Base-by-base conservation (phyloP, 2,888 invertebrate genomes). In the Meliscaeva auricollis region DNA sequence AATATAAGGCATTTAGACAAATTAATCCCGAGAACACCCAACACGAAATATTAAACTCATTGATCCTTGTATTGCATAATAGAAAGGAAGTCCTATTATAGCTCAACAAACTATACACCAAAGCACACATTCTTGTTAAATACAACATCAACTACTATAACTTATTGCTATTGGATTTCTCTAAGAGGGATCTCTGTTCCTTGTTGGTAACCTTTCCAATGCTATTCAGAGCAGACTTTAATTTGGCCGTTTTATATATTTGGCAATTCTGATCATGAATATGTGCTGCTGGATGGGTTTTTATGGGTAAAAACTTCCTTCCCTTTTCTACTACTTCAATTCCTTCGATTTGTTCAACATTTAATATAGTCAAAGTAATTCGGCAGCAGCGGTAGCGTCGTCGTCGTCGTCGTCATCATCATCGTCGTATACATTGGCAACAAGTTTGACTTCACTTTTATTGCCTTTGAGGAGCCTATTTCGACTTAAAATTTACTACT, bases 401-500 rank as follows among this genome's bases (percentile, higher is more conserved):
- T n/a, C n/a, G n/a, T n/a, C n/a, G n/a, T n/a, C n/a, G n/a, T n/a
- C n/a, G n/a, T n/a, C n/a, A n/a, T n/a, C n/a, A n/a, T n/a, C n/a
- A n/a, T n/a, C n/a, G n/a, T n/a, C n/a, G 17, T n/a, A 60, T 6
- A 15, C 2, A 44, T n/a, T 6, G 46, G 66, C 66, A 66, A 66
- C 66, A 66, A 66, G 66, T 66, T 66, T 50, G 66, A 35, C 35
- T 50, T 66, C 35, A 66, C n/a, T 66, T 66, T 62, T 76, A 68
- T 50, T 58, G 58, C 20, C 48, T 56, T 26, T 9, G 9, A 35
- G 52, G 9, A 35, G 52, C 56, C 54, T 20, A 38, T 38, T 50
- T 66, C 17, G 17, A 68, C 46, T 58, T 68, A 35, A 35, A 68
- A 66, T 58, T 68, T 50, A 50, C 50, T 35, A 50, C 50, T 9